Conservation (phyloP, 1,140 invertebrate genomes). For the Penaeus indicus region DNA sequence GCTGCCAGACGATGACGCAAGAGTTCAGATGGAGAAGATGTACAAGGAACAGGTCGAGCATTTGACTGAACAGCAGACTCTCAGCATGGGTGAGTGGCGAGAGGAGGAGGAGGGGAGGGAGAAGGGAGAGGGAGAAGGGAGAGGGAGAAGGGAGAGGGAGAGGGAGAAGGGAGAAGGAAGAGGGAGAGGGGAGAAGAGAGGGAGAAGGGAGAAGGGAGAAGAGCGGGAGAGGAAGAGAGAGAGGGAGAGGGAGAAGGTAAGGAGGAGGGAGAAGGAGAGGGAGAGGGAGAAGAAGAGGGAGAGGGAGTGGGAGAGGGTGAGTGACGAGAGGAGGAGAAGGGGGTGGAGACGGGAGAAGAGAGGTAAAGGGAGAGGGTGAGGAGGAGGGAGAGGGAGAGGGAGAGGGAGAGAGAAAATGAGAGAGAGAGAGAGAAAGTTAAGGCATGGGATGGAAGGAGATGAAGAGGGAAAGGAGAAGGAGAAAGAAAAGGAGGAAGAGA, state of each 20-base stretch:
- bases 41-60: slow-evolving; percentile 65
- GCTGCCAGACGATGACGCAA: slow-evolving; percentile 46
- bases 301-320: background rate
- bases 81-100: slow-evolving; percentile 63
- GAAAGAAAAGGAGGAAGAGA: background rate
- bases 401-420: background rate
- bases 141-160: background rate
- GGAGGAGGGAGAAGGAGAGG: background rate
- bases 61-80: slow-evolving; percentile 60
- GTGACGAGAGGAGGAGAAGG: background rate
- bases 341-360: background rate
- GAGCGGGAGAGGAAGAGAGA: background rate
- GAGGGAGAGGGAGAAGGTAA: background rate
- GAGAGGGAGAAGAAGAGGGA: no score
- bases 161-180: background rate
- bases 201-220: background rate
- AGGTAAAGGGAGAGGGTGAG: background rate
- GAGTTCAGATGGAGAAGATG: slow-evolving; percentile 52
- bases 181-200: background rate
- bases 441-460: no score
- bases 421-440: background rate
- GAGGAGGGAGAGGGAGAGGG: background rate
- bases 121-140: background rate
- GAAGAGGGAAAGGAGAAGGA: background rate
- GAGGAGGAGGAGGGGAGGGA: background rate